Conservation (phyloP, 2,797 vertebrate species). For the Neosilurus mollespiculum region DNA sequence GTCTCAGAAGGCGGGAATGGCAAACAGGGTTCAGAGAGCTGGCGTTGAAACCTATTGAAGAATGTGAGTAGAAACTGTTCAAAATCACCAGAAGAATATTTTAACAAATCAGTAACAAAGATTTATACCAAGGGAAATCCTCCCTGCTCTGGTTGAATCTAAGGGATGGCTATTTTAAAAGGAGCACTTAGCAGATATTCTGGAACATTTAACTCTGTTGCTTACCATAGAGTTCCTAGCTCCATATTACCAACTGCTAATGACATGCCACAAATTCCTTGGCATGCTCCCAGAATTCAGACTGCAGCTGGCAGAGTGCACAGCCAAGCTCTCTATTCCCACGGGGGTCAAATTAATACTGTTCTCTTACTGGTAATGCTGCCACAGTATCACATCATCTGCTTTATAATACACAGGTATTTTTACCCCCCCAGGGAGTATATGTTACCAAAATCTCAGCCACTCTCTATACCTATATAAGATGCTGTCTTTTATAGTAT, state of each 20-base stretch:
- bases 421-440: not conserved
- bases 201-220: constrained; percentile 16
- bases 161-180: constrained; percentile 19
- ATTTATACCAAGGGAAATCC: not conserved
- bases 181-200: constrained; percentile 10
- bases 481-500: not conserved
- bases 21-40: constrained; percentile 90
- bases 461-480: not conserved
- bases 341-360: constrained; percentile 53
- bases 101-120: not conserved
- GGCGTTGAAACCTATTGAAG: constrained; percentile 83
- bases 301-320: constrained; percentile 40
- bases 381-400: constrained; percentile 14
- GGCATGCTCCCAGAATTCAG: constrained; percentile 38
- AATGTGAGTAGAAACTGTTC: not conserved
- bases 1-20: constrained; percentile 76
- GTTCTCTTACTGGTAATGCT: constrained; percentile 19
- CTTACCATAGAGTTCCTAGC: constrained; percentile 20
- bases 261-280: constrained; percentile 43
- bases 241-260: constrained; percentile 27
- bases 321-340: constrained; percentile 52
- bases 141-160: constrained; percentile 26
- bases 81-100: not conserved
- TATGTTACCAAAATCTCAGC: constrained; percentile 40
- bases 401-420: constrained; percentile 13